Evolutionary conservation across 2,888 invertebrate genomes (phyloP).

Genomic region (Cinara cedri): DNA sequence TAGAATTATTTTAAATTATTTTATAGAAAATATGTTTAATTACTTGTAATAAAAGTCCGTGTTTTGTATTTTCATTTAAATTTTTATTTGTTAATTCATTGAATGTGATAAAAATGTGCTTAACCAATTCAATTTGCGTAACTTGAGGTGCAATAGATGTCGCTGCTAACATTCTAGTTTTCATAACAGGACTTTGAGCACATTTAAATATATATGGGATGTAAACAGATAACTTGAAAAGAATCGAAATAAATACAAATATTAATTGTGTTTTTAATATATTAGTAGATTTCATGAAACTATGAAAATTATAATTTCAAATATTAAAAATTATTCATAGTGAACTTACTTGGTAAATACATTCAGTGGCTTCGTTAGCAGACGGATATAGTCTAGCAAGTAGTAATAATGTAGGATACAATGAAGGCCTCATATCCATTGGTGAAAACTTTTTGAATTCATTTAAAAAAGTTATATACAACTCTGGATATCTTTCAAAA

Average conservation of each 20-base stretch:
- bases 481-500: constrained; percentile 74
- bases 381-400: constrained; percentile 80
- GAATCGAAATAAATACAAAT: constrained; percentile 49
- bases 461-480: constrained; percentile 68
- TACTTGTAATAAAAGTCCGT: constrained; percentile 74
- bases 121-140: constrained; percentile 62
- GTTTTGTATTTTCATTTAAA: constrained; percentile 68
- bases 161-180: constrained; percentile 76
- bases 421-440: constrained; percentile 58
- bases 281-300: too few relatives aligned
- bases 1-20: background rate
- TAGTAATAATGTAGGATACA: constrained; percentile 80
- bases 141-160: constrained; percentile 72
- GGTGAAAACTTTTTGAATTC: constrained; percentile 64
- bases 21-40: background rate
- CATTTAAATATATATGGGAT: constrained; percentile 71
- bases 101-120: constrained; percentile 62
- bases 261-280: background rate
- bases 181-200: constrained; percentile 71
- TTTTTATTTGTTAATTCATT: constrained; percentile 61
- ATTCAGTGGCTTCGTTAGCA: constrained; percentile 73
- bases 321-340: constrained; percentile 4
- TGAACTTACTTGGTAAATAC: constrained; percentile 70
- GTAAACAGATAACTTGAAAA: constrained; percentile 69
- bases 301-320: background rate